Evolutionary conservation across 2,113 vertebrate species (phyloP), one percentile per base, ranked within the genome.

Genomic region (Mungos mungo): DNA sequence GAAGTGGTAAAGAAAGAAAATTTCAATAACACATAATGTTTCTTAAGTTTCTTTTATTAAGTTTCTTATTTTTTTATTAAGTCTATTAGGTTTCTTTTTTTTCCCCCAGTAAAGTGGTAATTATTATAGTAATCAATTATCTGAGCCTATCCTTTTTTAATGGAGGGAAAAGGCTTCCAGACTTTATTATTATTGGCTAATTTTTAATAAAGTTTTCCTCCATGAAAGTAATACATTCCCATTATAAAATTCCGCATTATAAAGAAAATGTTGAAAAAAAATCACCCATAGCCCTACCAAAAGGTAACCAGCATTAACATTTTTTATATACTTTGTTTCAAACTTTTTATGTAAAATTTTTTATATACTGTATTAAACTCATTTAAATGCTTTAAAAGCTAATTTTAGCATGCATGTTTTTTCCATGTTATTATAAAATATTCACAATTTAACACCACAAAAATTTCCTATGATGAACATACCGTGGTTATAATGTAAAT

Each of bases 61-160:
- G 11, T 3, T 19, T 76, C 25, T 16, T 79, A 31, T 76, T 45
- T 80, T 27, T 93, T 21, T 60, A 57, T 21, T 57, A 60, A 87
- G 38, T 83, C 80, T 91, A 63, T 81, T 66, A 74, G 33, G 11
- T 3, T 19, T 76, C 13, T 16, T 79, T 38, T 76, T 45, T 27
- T 50, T 93, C 72, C 91, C 76, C 91, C 76, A n/a, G 18, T 47
- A 63, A 29, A 33, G 3, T 50, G 18, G 41, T 83, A 92, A 93
- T 93, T 95, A 97, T 96, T 71, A 96, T 5, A 76, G 65, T 95
- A 92, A 90, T 93, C 57, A 90, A 76, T 92, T 95, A 87, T 45
- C 29, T 83, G 15, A 88, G 16, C 18, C 31, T 92, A 82, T 41
- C 29, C 47, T 41, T 97, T 93, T 69, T 66, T 71, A 96, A 83